A percentile compares a stretch with the other conserved stretches of the same genome.
These are phyloP conservation scores for Tetramorium alpestre DNA, from an alignment of 1,140 invertebrate genomes.

Conservation along the genomic window DNA sequence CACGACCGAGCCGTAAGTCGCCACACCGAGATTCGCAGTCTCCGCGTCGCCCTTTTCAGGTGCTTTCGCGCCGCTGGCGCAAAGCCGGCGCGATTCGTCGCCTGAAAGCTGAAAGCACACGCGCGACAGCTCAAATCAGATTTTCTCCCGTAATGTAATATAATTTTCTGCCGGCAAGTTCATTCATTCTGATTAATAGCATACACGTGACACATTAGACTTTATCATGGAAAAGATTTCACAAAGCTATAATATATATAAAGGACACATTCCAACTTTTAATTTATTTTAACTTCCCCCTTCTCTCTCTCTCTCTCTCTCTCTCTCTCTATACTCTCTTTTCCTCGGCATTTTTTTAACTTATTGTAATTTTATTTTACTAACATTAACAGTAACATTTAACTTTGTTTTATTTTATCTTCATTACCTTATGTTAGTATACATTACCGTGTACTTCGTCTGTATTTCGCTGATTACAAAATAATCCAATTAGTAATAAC, in stretches of 20 bases:
- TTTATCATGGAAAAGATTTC: not conserved
- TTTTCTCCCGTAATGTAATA: conserved; percentile 40
- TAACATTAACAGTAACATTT: conserved; percentile 6
- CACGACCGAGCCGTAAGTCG: conserved; percentile 91
- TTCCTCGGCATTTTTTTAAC: not conserved
- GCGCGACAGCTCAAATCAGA: conserved; percentile 33
- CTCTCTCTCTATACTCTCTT: not conserved
- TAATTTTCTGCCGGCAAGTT: conserved; percentile 1
- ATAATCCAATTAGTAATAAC: conserved; percentile 43
- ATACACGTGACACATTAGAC: not conserved
- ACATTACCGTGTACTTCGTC: not conserved
- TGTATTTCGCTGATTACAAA: conserved; percentile 48
- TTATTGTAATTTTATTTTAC: conserved; percentile 5
- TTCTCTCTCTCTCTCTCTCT: not conserved
- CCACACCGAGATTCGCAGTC: conserved; percentile 86
- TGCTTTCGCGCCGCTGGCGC: conserved; percentile 87
- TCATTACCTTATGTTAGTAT: not conserved
- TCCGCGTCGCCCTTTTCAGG: conserved; percentile 79
- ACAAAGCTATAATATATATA: not conserved
- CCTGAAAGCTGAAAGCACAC: conserved; percentile 88
- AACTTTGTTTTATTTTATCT: not conserved
- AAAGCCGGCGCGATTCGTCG: conserved; percentile 90
- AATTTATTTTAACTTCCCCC: not conserved
- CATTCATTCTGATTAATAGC: conserved; percentile 40
- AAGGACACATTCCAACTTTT: not conserved